Evolutionary conservation across 2,888 invertebrate species (phyloP).

Genomic region (Steinernema carpocapsae): DNA sequence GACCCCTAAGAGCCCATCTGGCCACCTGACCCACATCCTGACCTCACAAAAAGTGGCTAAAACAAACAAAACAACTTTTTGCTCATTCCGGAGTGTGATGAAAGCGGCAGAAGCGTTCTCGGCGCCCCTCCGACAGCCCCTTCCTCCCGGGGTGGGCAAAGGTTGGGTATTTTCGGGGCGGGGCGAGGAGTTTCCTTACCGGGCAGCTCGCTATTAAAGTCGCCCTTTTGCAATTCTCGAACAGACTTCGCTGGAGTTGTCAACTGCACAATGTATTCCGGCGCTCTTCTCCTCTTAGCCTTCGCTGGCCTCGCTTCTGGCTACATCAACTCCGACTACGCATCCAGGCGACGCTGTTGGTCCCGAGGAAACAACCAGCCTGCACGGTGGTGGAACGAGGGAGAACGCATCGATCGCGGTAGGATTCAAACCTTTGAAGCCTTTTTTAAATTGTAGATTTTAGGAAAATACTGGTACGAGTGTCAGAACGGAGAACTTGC

Average conservation of each 20-base stretch:
- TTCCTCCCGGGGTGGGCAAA: conserved; percentile 23
- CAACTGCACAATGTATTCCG: conserved; percentile 19
- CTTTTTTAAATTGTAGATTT: neutral
- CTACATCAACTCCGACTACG: conserved; percentile 32
- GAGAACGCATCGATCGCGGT: conserved; percentile 54
- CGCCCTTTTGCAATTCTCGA: conserved; percentile 35
- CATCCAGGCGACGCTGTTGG: conserved; percentile 49
- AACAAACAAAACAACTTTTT: conserved; percentile 15
- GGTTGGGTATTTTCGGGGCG: neutral
- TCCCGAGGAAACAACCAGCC: conserved; percentile 56
- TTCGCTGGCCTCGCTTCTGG: conserved; percentile 18
- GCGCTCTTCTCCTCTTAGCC: conserved; percentile 31
- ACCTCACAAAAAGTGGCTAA: neutral
- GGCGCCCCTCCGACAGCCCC: neutral
- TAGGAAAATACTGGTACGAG: conserved; percentile 69
- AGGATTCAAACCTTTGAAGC: no score
- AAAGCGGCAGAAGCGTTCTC: neutral
- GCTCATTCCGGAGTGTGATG: neutral
- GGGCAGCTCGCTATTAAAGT: conserved; percentile 24
- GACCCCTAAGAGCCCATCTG: neutral
- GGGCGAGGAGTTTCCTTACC: conserved; percentile 10
- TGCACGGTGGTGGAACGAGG: conserved; percentile 60
- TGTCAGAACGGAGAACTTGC: conserved; percentile 66
- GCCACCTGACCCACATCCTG: conserved; percentile 17
- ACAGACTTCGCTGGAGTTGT: conserved; percentile 14